Evolutionary conservation across 2,888 invertebrate species (phyloP), one percentile per base, ranked within the genome.

Genomic region (Pyrgus malvae): DNA sequence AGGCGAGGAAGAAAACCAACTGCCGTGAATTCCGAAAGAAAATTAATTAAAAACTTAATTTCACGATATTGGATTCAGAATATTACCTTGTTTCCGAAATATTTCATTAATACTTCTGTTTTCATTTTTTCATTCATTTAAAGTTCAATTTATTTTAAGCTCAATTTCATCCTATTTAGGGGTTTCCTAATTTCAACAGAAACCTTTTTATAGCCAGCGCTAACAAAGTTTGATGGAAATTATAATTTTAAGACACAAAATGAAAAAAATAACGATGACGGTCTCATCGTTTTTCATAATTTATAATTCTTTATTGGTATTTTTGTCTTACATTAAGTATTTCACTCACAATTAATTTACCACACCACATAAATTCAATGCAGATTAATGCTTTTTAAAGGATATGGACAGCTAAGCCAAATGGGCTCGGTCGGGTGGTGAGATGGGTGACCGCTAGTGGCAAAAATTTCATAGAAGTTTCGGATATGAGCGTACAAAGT

Each of bases 21-120:
- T 70, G 74, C 66, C 62, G 66, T 64, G 69, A 74, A 76, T 73
- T 72, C 72, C 69, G 62, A 76, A 78, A 76, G 76, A 78, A 80
- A 82, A 78, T 83, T 85, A 84, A 86, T 85, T 83, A 83, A 81
- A 80, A 84, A 79, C 74, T 83, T 76, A 77, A 78, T 80, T 74
- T 74, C 65, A 70, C 68, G 70, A 79, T 80, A 80, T 80, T 76
- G 76, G 66, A 77, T 75, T 77, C 78, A 67, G 70, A 70, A 76
- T 73, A 69, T 74, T 62, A 65, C 62, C 63, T 66, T 67, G 62
- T 68, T 67, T 68, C 61, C 61, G 48, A 68, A 68, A 69, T 64
- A 69, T 71, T 72, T 67, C 61, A 63, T 63, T 67, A 67, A 59
- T 57, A 53, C 62, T 60, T 61, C 58, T 57, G 48, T 46, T 38